Conservation (phyloP, 2,113 vertebrate species). For the Vicugna pacos region DNA sequence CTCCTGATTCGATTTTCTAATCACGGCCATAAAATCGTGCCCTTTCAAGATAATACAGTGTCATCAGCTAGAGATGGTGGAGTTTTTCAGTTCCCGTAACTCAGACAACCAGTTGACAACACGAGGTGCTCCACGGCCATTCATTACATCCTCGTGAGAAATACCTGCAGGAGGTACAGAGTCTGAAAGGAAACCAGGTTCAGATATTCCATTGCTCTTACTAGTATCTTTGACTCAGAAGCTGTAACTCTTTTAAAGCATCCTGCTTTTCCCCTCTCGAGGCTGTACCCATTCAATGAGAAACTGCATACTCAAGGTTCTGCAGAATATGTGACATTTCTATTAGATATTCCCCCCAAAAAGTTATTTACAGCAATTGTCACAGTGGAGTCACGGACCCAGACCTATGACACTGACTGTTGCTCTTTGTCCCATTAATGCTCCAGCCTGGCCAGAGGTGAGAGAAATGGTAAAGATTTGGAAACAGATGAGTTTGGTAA, state of each 20-base stretch:
- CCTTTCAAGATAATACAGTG: neutral
- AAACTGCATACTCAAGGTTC: neutral
- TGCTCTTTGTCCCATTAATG: neutral
- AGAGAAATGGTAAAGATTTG: neutral
- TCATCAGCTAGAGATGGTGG: neutral
- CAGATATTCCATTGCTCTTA: neutral
- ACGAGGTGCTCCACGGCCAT: neutral
- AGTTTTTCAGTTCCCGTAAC: neutral
- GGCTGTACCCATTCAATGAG: neutral
- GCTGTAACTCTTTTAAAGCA: neutral
- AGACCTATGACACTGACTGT: neutral
- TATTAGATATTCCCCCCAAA: neutral
- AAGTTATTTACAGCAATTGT: neutral
- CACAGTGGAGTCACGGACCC: neutral
- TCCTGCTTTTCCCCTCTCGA: neutral
- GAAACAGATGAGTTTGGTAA: neutral
- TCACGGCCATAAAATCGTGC: neutral
- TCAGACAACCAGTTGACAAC: neutral
- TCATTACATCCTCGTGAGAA: neutral
- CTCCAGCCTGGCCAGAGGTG: neutral
- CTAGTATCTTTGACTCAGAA: neutral
- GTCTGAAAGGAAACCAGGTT: neutral
- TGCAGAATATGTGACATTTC: neutral
- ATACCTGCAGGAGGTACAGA: neutral
- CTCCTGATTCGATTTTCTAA: neutral